Percentiles rank a stretch among this genome's conserved stretches.
phyloP scores from a whole-genome alignment of 2,113 vertebrate genomes.

The Corapipo altera region DNA sequence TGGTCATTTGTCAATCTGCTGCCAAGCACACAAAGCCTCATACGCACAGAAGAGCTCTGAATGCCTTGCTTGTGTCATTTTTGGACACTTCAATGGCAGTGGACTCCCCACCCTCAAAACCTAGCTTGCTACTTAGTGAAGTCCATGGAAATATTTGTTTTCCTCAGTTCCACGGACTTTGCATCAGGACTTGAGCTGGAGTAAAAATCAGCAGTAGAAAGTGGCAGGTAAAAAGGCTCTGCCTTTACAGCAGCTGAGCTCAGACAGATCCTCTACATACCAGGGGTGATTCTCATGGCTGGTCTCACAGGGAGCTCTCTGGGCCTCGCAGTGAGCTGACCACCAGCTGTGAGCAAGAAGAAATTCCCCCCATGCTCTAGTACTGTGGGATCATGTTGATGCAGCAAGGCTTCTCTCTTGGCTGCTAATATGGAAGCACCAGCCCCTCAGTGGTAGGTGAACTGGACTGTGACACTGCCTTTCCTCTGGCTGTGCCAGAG shows the following conservation, averaged over 20 bases:
- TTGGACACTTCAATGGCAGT: neutral
- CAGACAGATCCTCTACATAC: neutral
- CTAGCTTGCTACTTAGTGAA: neutral
- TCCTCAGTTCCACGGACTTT: neutral
- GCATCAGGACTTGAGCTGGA: neutral
- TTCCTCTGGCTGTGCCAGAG: neutral
- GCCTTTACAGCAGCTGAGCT: neutral
- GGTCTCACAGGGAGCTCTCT: neutral
- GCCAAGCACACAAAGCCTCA: neutral
- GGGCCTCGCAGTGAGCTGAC: accelerated
- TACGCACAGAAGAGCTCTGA: neutral
- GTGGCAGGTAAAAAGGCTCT: neutral
- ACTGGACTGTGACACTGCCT: neutral
- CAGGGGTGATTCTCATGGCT: accelerated
- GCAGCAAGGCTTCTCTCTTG: neutral
- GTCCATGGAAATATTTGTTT: neutral
- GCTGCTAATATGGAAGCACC: neutral
- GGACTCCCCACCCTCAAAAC: neutral
- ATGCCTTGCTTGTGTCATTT: neutral
- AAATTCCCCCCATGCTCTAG: neutral
- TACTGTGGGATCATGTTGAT: neutral
- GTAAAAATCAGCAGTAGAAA: neutral
- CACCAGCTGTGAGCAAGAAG: neutral
- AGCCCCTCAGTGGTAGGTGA: neutral
- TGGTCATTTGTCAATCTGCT: neutral